Base-by-base conservation (phyloP, 1,140 invertebrate species). In the Bombus haemorrhoidalis region DNA sequence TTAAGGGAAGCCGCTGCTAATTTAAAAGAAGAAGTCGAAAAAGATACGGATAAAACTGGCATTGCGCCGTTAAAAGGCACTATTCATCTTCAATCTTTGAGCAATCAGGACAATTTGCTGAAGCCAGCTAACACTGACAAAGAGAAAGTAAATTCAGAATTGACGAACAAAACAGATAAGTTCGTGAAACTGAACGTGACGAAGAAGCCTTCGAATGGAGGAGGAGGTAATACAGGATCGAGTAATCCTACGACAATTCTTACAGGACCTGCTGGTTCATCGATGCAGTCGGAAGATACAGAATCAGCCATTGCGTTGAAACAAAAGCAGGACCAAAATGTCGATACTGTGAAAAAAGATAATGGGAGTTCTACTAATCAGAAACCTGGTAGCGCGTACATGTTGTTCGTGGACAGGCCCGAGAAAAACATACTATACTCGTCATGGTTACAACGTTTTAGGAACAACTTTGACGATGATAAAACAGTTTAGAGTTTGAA, bases 401-500 rank as follows among this genome's bases (percentile, higher is more conserved):
- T 47, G 5, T 43, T 41, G 2, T 9, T 3, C 22, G 34, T 37
- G 1, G 76, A 87, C 8, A 87, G 83, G 72, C 68, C 86, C 2
- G 91, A 90, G n/a, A 92, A 92, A 32, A 73, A 64, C 4, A 82
- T 91, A 15, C 5, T 92, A 32, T 92, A 92, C 66, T 87, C 92
- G 39, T 83, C 66, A 6, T 92, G 92, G 92, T 88, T 92, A 53
- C 89, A 90, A 62, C 90, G 84, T 32, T 87, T 53, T 32, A 83
- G 73, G 25, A 57, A 79, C 1, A 41, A 57, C 1, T 5, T 81
- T 1, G 39, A 89, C 2, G 69, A 87, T 5, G 84, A 82, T 3
- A 37, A 83, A 15, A 57, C 62, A 25, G n/a, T 81, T 68, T 89
- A 59, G 84, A 77, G 1, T 18, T 43, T 0, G n/a, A 13, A 39